These are phyloP conservation scores for Sceliomorpha sp. DNA, from an alignment of 2,888 invertebrate genomes.

Conservation along the genomic window DNA sequence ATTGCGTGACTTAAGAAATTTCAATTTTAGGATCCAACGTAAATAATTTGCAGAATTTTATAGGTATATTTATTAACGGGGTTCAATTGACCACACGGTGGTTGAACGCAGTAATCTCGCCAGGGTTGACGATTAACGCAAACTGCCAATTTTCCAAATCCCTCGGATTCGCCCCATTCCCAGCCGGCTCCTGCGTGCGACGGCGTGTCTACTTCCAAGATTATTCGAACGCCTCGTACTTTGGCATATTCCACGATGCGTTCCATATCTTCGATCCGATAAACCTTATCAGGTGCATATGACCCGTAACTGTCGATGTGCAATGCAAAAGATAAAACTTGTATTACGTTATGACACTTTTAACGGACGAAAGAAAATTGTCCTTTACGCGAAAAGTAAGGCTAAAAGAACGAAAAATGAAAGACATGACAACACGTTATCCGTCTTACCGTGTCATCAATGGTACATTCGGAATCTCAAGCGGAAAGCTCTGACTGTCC, in stretches of 20 bases:
- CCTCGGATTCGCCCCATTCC: constrained; percentile 87
- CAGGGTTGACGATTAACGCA: constrained; percentile 86
- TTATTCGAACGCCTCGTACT: constrained; percentile 89
- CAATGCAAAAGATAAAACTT: neutral
- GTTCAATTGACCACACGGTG: constrained; percentile 93
- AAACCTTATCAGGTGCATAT: constrained; percentile 86
- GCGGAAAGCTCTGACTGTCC: constrained; percentile 95
- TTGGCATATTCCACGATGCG: constrained; percentile 89
- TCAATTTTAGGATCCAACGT: too few relatives aligned
- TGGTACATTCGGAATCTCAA: constrained; percentile 88
- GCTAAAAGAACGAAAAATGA: too few relatives aligned
- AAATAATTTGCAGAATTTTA: too few relatives aligned
- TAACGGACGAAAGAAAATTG: too few relatives aligned
- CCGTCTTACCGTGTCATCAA: constrained; percentile 81
- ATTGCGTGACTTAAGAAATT: too few relatives aligned
- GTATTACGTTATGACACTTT: too few relatives aligned
- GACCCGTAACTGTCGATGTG: constrained; percentile 85
- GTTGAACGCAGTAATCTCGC: constrained; percentile 88
- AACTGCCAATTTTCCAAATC: constrained; percentile 85
- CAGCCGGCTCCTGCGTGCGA: constrained; percentile 91
- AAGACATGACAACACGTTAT: neutral
- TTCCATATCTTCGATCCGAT: constrained; percentile 84
- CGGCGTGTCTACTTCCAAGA: constrained; percentile 94
- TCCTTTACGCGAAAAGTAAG: too few relatives aligned
- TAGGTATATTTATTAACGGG: constrained; percentile 88